Conservation (phyloP, 1,140 invertebrate species). For the Ostrea denselamellosa region DNA sequence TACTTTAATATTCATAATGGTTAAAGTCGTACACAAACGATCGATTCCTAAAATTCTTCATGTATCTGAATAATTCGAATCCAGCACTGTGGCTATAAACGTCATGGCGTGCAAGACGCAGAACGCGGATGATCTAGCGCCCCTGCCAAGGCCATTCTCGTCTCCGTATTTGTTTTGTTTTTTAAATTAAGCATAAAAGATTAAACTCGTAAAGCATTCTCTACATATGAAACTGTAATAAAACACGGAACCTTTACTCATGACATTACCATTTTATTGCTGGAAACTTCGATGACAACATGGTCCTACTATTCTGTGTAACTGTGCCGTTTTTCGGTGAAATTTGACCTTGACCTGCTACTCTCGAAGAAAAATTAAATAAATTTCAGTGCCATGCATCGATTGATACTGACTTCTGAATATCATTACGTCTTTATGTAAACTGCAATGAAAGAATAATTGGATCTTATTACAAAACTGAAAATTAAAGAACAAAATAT, state of each 20-base stretch:
- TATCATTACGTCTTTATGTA: too few species aligned
- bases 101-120: too few species aligned
- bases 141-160: too few species aligned
- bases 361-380: constrained; percentile 20
- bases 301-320: neutral
- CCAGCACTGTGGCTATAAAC: too few species aligned
- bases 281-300: neutral
- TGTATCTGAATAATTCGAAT: too few species aligned
- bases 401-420: neutral
- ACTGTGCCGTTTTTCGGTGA: neutral
- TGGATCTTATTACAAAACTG: too few species aligned
- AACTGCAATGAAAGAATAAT: too few species aligned
- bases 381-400: neutral
- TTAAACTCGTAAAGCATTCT: constrained; percentile 60
- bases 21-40: too few species aligned
- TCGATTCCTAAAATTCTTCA: too few species aligned
- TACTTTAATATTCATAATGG: too few species aligned
- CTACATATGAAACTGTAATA: constrained; percentile 71
- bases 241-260: neutral
- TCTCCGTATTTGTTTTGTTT: too few species aligned
- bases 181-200: neutral
- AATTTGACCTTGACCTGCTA: neutral
- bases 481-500: neutral
- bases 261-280: constrained; percentile 16
- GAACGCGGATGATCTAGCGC: too few species aligned